Percentiles rank a stretch among this genome's conserved stretches.
Conservation (phyloP, 2,888 invertebrate species). For the Pseudanteris insignis region DNA sequence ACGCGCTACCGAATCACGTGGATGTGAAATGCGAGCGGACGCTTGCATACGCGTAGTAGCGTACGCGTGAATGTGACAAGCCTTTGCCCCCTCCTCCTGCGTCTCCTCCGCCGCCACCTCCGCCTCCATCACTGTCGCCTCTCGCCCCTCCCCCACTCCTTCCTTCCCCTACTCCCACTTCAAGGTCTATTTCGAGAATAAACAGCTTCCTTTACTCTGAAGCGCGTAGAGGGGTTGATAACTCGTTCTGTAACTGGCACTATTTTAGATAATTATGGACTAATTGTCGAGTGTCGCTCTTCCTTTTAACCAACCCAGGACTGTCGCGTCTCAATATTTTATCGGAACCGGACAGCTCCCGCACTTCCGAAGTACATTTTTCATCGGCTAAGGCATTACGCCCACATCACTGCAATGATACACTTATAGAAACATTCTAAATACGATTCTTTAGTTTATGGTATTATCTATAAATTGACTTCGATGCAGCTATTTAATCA, state of each 20-base stretch:
- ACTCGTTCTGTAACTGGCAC: constrained; percentile 47
- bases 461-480: no score
- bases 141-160: constrained; percentile 28
- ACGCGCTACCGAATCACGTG: constrained; percentile 39
- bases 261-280: constrained; percentile 58
- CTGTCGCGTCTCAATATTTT: constrained; percentile 41
- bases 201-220: constrained; percentile 43
- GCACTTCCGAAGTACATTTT: constrained; percentile 39
- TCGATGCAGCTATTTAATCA: no score
- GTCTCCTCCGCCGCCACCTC: no score
- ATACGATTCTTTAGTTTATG: no score
- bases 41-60: constrained; percentile 48
- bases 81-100: no score
- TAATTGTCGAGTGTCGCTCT: constrained; percentile 53
- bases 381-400: no score
- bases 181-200: constrained; percentile 56
- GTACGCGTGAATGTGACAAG: constrained; percentile 51
- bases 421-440: no score
- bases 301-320: constrained; percentile 21
- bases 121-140: no score
- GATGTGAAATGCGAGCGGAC: constrained; percentile 19
- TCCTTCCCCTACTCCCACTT: constrained; percentile 36
- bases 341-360: constrained; percentile 29
- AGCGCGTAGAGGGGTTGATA: constrained; percentile 58
- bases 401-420: no score